These are phyloP conservation scores for Zootoca vivipara DNA, from an alignment of 2,113 vertebrate genomes.

Conservation along the genomic window DNA sequence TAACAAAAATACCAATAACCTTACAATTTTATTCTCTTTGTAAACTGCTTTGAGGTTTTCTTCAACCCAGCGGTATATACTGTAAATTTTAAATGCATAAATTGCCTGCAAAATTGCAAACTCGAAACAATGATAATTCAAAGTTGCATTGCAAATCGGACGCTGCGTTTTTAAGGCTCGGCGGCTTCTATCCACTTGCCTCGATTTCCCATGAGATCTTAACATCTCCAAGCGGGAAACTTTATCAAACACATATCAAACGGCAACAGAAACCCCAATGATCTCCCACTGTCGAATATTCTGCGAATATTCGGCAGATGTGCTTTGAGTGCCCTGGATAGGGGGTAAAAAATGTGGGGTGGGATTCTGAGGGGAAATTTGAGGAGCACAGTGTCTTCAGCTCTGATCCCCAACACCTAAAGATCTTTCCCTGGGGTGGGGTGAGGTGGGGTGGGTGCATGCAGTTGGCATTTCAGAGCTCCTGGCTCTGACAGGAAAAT, in stretches of 20 bases:
- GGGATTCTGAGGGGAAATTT: not conserved
- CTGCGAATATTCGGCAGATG: not conserved
- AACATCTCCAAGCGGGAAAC: not conserved
- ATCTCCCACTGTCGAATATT: not conserved
- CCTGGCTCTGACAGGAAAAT: conserved; percentile 22
- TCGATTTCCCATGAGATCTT: no score
- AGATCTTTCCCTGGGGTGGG: no score
- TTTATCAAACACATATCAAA: no score
- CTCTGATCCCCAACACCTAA: not conserved
- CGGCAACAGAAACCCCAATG: no score
- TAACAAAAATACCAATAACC: no score
- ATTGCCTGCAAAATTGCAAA: not conserved
- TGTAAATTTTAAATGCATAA: no score
- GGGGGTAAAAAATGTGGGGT: not conserved
- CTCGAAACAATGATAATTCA: not conserved
- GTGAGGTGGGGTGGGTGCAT: not conserved
- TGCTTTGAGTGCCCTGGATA: not conserved
- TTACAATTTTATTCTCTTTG: no score
- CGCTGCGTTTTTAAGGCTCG: not conserved
- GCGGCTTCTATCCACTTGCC: not conserved
- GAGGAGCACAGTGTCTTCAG: not conserved
- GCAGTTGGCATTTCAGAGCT: not conserved
- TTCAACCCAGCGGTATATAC: no score
- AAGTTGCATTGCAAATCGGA: not conserved
- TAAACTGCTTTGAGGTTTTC: no score